Percentiles rank a stretch among this genome's conserved stretches.
Conservation (phyloP, 2,888 invertebrate species). For the Lomographa bimaculata region DNA sequence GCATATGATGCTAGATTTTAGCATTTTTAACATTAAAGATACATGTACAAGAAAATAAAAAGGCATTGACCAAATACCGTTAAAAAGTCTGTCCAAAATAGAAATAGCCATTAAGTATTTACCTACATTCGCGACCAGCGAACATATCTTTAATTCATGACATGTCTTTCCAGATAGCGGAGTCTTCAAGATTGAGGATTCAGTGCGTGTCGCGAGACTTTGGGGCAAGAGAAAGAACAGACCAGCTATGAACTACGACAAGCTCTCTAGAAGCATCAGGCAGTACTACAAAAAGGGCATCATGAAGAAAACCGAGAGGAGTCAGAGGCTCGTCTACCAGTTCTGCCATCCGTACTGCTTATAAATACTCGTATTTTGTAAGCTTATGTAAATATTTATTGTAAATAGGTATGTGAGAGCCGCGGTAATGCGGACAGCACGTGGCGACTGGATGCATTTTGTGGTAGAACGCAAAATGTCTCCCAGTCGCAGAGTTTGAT, state of each 20-base stretch:
- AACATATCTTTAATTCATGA: conserved; percentile 61
- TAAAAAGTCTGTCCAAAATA: conserved; percentile 38
- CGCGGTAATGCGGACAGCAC: conserved; percentile 77
- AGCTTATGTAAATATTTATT: conserved; percentile 54
- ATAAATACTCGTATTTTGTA: conserved; percentile 73
- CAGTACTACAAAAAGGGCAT: conserved; percentile 99
- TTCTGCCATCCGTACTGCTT: conserved; percentile 98
- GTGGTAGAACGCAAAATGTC: conserved; percentile 55
- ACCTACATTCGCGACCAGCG: conserved; percentile 28
- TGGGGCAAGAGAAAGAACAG: conserved; percentile 99
- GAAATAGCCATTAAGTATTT: conserved; percentile 22
- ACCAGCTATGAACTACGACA: conserved; percentile 99
- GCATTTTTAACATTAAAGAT: too few species aligned
- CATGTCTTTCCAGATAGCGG: conserved; percentile 86
- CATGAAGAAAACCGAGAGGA: conserved; percentile 99
- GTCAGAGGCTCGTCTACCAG: conserved; percentile 99
- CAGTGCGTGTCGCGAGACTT: conserved; percentile 96
- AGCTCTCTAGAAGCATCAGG: conserved; percentile 97
- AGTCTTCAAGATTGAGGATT: conserved; percentile 99
- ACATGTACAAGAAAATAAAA: too few species aligned
- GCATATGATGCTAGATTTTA: too few species aligned
- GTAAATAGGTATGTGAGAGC: conserved; percentile 60
- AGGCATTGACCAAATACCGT: conserved; percentile 14
- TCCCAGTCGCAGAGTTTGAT: conserved; percentile 54
- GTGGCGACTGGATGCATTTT: conserved; percentile 65